Percentiles rank a stretch among this genome's conserved stretches.
phyloP scores from a whole-genome alignment of 2,113 vertebrate genomes.

The Corythoichthys haematopterus region DNA sequence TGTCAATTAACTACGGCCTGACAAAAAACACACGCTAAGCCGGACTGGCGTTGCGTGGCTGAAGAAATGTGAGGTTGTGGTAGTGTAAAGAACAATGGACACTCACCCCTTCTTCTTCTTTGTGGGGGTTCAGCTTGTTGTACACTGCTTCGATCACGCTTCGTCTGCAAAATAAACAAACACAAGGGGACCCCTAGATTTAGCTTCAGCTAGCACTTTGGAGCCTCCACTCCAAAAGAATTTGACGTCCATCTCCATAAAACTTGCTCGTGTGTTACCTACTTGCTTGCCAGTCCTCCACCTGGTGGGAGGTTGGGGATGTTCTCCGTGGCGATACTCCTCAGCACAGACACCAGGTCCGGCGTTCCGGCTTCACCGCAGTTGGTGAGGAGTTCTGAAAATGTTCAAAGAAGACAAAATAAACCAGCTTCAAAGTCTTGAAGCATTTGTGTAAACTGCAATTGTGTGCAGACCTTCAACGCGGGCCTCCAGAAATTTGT shows the following conservation, averaged over 20 bases:
- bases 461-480: constrained; percentile 83
- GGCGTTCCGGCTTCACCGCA: constrained; percentile 88
- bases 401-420: constrained; percentile 6
- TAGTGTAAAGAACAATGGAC: constrained; percentile 5
- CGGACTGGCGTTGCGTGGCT: constrained; percentile 13
- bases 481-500: constrained; percentile 92
- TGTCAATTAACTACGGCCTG: not conserved
- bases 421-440: not conserved
- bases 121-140: constrained; percentile 97
- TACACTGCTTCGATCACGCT: constrained; percentile 97
- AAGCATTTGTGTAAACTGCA: not conserved
- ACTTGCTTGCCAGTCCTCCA: constrained; percentile 98
- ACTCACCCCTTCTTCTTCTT: constrained; percentile 98
- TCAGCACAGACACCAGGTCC: constrained; percentile 93
- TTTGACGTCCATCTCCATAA: no score
- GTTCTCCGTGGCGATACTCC: constrained; percentile 90
- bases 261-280: constrained; percentile 35
- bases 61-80: constrained; percentile 19
- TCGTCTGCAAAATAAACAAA: constrained; percentile 75
- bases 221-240: not conserved
- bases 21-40: constrained; percentile 4
- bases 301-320: constrained; percentile 96
- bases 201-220: not conserved
- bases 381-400: constrained; percentile 87
- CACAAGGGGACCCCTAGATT: not conserved